A percentile compares a stretch with the other conserved stretches of the same genome.
These are phyloP conservation scores for Notodonta ziczac DNA, from an alignment of 2,888 invertebrate species.

Conservation along the genomic window DNA sequence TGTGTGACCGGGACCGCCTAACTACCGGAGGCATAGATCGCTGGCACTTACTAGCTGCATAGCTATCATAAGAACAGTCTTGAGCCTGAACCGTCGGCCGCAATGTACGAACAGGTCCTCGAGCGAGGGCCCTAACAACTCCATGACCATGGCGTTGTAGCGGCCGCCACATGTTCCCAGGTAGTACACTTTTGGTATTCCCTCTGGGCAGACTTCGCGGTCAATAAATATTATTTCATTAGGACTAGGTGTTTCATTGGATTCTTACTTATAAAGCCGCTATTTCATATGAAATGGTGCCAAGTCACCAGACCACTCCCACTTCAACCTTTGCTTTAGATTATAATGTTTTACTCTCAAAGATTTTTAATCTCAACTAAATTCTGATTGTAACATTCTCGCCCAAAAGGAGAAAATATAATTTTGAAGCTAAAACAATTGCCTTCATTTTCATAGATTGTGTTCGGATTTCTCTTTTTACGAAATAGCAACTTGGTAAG, in stretches of 20 bases:
- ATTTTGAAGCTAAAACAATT: no score
- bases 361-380: no score
- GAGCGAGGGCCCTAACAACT: slow-evolving; percentile 98
- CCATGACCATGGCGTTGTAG: slow-evolving; percentile 99
- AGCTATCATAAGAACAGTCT: slow-evolving; percentile 99
- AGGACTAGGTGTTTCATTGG: slow-evolving; percentile 3
- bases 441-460: no score
- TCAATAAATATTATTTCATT: slow-evolving; percentile 36
- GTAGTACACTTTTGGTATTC: slow-evolving; percentile 99
- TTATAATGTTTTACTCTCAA: no score
- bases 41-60: slow-evolving; percentile 94
- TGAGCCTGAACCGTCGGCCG: slow-evolving; percentile 98
- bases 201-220: slow-evolving; percentile 88
- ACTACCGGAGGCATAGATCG: slow-evolving; percentile 42
- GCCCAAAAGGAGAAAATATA: no score
- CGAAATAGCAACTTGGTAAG: background rate
- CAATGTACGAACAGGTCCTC: slow-evolving; percentile 99
- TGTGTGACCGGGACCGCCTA: slow-evolving; percentile 58
- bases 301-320: no score
- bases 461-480: background rate
- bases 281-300: background rate
- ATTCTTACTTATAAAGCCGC: background rate
- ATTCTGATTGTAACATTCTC: no score
- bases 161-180: slow-evolving; percentile 99
- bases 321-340: no score